Base-by-base conservation (phyloP, 2,113 vertebrate species). In the Aegithalos caudatus region DNA sequence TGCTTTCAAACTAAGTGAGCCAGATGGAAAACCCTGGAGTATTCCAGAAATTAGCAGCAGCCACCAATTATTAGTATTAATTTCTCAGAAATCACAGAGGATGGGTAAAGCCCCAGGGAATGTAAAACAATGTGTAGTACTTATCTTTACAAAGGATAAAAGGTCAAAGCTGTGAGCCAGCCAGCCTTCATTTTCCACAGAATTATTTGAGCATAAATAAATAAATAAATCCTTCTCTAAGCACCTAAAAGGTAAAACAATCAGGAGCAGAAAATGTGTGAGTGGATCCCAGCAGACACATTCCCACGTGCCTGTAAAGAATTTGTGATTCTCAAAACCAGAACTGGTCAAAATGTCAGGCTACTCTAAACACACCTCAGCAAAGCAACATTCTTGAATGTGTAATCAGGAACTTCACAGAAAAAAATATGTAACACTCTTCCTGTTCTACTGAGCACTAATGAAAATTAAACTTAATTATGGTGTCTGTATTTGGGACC, bases 401-500 rank as follows among this genome's bases (percentile, higher is more conserved):
- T 78, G 61, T 20, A 94, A 95, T 91, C 81, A 94, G 87, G 29
- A 89, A 73, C 69, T 91, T 78, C 56, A 53, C n/a, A 78, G 60
- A 57, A 91, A 67, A 70, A 94, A 76, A 69, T 18, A 81, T 5
- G 1, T 33, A 22, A 50, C 38, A 89, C 28, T 65, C 84, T 94
- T 93, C 90, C 81, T 96, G 92, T 87, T 93, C 78, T 78, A 66
- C 73, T 62, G 33, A 91, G 50, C 81, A 70, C 81, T 94, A 87
- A 95, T 84, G 77, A 94, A 96, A 96, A 94, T 93, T 77, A 89
- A 95, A 87, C 85, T 91, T 96, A 89, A 93, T 93, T 86, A 78
- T 8, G 4, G 60, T 78, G 64, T 28, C 94, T 90, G 87, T 57
- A 83, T 92, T 94, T 92, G 72, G 67, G 81, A 77, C 19, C 12